Evolutionary conservation across 2,113 vertebrate genomes (phyloP), one percentile per base, ranked within the genome.

Genomic region (Dendrocopos noguchii): DNA sequence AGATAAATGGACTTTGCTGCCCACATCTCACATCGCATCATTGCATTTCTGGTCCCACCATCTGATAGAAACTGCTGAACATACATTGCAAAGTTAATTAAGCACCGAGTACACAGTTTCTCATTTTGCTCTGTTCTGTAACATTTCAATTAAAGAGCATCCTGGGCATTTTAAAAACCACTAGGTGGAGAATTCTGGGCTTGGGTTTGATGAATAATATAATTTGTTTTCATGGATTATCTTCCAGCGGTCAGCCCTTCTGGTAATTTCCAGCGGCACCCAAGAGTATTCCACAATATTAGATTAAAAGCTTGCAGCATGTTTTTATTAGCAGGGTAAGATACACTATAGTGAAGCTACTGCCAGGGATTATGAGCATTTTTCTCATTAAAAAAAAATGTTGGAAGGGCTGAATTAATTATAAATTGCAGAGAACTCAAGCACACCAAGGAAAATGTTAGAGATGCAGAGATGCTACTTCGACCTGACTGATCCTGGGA

Each of bases 191-290:
- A 94, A 94, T 55, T 68, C 39, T 56, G 4, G 77, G 64, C 17
- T 80, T 94, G 65, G 27, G 20, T 81, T 95, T 95, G 81, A 92
- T 94, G 94, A 96, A 92, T 87, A 92, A 76, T 50, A 91, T 39
- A 87, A 73, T 84, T 90, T 93, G 60, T 76, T 94, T 87, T 85
- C 87, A 76, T 68, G 39, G 44, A 81, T 22, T 63, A 78, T 88
- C 55, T 95, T 91, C 61, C 67, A 91, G 74, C 60, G 87, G 79
- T 80, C 61, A 86, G 36, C 7, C 52, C 71, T 92, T 55, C 70
- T 13, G 24, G 76, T 94, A 71, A 76, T 92, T 92, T 84, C 0
- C 76, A 95, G 59, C 76, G 80, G 79, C 42, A 67, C 64, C 46
- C 74, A 19, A 47, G 75, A 52, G 67, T 83, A 89, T 88, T 84